These are phyloP conservation scores for Yponomeuta malinellus DNA, from an alignment of 2,888 invertebrate genomes.

Conservation along the genomic window DNA sequence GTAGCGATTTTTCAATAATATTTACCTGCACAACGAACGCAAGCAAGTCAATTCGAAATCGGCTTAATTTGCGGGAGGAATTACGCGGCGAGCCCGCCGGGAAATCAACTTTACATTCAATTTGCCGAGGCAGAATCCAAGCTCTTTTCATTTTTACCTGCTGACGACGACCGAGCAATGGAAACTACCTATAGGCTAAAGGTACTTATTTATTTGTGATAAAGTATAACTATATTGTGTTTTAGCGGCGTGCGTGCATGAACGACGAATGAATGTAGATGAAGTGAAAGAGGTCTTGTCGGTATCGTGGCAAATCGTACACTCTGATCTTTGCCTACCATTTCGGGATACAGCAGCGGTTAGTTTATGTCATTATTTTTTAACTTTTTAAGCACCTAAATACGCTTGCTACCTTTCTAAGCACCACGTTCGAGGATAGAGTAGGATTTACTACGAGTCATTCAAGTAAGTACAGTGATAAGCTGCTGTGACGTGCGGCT, in stretches of 20 bases:
- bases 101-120: slow-evolving; percentile 75
- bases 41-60: slow-evolving; percentile 64
- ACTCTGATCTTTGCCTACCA: neutral
- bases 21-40: neutral
- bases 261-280: no score
- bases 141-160: slow-evolving; percentile 42
- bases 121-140: slow-evolving; percentile 69
- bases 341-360: no score
- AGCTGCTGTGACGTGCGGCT: no score
- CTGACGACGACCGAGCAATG: neutral
- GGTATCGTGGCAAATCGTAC: neutral
- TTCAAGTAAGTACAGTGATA: no score
- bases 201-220: neutral
- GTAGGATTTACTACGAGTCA: no score
- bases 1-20: neutral
- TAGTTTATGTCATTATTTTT: neutral
- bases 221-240: neutral
- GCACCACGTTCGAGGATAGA: no score
- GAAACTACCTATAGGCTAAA: neutral
- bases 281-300: no score
- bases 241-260: no score
- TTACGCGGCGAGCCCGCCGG: slow-evolving; percentile 62
- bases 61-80: slow-evolving; percentile 63
- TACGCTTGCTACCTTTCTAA: neutral
- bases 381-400: neutral